Evolutionary conservation across 2,113 vertebrate species (phyloP), one percentile per base, ranked within the genome.

Genomic region (Embiotoca jacksoni): DNA sequence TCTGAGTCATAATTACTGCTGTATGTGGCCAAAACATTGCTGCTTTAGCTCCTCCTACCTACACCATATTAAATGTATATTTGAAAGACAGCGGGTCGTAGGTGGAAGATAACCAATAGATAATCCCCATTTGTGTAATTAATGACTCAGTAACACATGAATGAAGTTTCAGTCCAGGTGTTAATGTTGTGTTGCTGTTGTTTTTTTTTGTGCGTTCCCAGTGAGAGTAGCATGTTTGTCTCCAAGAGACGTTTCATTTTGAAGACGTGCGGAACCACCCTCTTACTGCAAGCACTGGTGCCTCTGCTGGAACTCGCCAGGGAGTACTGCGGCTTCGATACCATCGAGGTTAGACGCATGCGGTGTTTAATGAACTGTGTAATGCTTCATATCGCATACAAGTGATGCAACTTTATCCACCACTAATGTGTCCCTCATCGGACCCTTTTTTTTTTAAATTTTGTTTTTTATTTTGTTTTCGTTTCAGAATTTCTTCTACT

Each of bases 161-260:
- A 23, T 23, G 23, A 23, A 23, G 23, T 23, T 23, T 23, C 23
- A 23, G 23, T 23, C 23, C 23, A 23, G 23, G 23, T 23, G 23
- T 23, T 23, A 23, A 23, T 44, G 4, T 5, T 31, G 23, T 64
- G 32, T 13, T 32, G 4, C 13, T 56, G 13, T 33, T 52, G 15
- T 33, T 56, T 14, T 56, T 55, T 55, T 55, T 32, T 55, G 11
- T 7, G 3, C 13, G 2, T 83, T 72, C 68, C 8, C 85, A 99
- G 98, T 98, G 98, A 99, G 98, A 99, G 98, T 99, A 99, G 98
- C 97, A 99, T 99, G 98, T 99, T 99, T 99, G 98, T 99, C 98
- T 99, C 98, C 97, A 99, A 98, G 97, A 99, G 98, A 99, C 98
- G 97, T 98, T 99, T 99, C 98, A 99, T 99, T 99, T 98, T 99